Evolutionary conservation across 2,888 invertebrate species (phyloP), one percentile per base, ranked within the genome.

Genomic region (Aphodius granarius): DNA sequence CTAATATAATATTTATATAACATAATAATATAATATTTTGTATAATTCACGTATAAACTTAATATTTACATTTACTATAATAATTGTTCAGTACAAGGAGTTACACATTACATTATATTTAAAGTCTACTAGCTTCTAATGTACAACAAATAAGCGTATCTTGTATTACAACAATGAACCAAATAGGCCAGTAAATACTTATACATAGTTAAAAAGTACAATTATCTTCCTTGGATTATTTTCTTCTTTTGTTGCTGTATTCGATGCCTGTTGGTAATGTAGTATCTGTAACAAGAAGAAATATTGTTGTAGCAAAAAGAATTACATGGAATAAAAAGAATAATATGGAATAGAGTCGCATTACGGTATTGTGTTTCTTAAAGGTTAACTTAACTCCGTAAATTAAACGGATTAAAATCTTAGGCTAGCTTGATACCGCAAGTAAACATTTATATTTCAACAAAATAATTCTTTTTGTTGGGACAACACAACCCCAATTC

Each of bases 81-180:
- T 73, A n/a, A n/a, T 68, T 21, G 18, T 68, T 63, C 20, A 73
- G 68, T 66, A 62, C 66, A 73, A 43, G 66, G 20, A n/a, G 21
- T 73, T 22, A 74, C 23, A 65, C 16, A 63, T 21, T 20, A 20
- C 13, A 43, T n/a, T 43, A 43, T 43, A 43, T 43, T 21, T 70
- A 74, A 64, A 16, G 63, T 17, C n/a, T 71, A 18, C 18, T 70
- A 63, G 62, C 19, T 15, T 22, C 70, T 74, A 68, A 21, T 20
- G 66, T 74, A 74, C 19, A 73, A 74, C 68, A 63, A 70, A 74
- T 74, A 74, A 74, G 74, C 74, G 74, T 70, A 74, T 63, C 70
- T 70, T 73, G 15, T 70, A 20, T 68, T 70, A 74, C 70, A 70
- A 43, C 2, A 63, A 73, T 23, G 21, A 63, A 43, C 43, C 63